Evolutionary conservation across 1,140 invertebrate genomes (phyloP).

Genomic region (Zelostemma sp.): DNA sequence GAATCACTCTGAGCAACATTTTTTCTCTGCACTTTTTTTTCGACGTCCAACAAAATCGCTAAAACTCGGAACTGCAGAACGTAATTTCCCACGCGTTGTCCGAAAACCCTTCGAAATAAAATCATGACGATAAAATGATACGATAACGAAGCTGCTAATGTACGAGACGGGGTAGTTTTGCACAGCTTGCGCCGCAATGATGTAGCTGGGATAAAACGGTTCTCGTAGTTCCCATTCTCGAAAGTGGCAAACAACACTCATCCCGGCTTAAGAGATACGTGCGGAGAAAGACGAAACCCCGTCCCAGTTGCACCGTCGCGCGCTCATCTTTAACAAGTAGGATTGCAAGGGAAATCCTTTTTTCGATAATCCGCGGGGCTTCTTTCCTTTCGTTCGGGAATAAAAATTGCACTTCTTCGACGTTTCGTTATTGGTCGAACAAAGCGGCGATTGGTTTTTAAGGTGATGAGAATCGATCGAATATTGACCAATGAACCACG

Average conservation of each 20-base stretch:
- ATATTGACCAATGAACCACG: no score
- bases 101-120: conserved; percentile 18
- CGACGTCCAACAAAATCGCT: conserved; percentile 30
- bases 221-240: not conserved
- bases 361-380: conserved; percentile 4
- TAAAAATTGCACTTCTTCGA: conserved; percentile 5
- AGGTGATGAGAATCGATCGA: no score
- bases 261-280: conserved; percentile 1
- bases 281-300: conserved; percentile 9
- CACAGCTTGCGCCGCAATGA: conserved; percentile 17
- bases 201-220: conserved; percentile 2
- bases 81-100: conserved; percentile 3
- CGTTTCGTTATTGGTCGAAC: not conserved
- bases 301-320: conserved; percentile 12
- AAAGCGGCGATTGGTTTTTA: conserved; percentile 4
- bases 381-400: not conserved
- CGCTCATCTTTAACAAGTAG: conserved; percentile 15
- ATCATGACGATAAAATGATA: conserved; percentile 26
- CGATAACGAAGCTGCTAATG: conserved; percentile 18
- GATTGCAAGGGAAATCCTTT: conserved; percentile 20
- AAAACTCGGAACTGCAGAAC: conserved; percentile 14
- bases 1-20: not conserved
- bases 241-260: not conserved
- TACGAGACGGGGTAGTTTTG: conserved; percentile 10
- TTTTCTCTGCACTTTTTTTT: conserved; percentile 10